Evolutionary conservation across 2,113 vertebrate species (phyloP).

Genomic region (Scomber colias): DNA sequence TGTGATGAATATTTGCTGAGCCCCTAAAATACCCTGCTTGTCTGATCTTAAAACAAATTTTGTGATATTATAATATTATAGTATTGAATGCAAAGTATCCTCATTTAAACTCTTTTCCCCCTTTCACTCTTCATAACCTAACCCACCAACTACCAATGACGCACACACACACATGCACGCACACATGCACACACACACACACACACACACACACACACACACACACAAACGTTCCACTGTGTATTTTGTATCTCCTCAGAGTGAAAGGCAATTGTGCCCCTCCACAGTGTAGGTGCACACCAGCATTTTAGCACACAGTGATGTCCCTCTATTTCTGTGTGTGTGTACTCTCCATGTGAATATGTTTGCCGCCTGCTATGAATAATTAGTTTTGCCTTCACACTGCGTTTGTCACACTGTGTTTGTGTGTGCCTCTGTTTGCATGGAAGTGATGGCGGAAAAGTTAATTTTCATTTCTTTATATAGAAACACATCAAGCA

Average conservation of each 20-base stretch:
- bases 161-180: no score
- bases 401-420: conserved; percentile 40
- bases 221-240: neutral
- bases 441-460: conserved; percentile 7
- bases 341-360: conserved; percentile 5
- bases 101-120: conserved; percentile 7
- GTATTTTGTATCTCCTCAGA: neutral
- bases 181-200: no score
- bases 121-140: neutral
- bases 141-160: no score
- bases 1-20: conserved; percentile 48
- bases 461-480: conserved; percentile 46
- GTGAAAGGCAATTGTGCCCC: neutral
- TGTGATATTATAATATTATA: neutral
- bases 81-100: conserved; percentile 1
- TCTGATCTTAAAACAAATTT: conserved; percentile 26
- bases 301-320: conserved; percentile 15
- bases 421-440: conserved; percentile 34
- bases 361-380: conserved; percentile 19
- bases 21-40: conserved; percentile 1
- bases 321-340: conserved; percentile 29
- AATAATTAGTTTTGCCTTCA: conserved; percentile 51
- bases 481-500: conserved; percentile 49
- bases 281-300: neutral
- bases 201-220: no score